Evolutionary conservation across 2,113 vertebrate species (phyloP).

Genomic region (Syrmaticus mikado): DNA sequence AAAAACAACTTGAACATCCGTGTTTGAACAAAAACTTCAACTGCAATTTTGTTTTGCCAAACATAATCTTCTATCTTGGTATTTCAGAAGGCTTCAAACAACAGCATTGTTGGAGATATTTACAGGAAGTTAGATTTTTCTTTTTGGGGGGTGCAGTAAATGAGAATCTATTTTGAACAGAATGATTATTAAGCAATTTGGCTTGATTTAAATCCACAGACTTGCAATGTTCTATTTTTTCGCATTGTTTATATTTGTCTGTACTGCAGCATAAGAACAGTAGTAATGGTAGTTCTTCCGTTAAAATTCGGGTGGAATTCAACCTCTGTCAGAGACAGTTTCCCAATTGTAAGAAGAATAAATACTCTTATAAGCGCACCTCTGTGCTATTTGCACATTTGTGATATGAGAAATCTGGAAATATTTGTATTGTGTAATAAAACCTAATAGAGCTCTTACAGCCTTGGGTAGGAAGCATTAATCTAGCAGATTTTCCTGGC

Average conservation of each 20-base stretch:
- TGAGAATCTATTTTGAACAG: not conserved
- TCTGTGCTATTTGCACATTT: not conserved
- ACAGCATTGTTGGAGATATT: not conserved
- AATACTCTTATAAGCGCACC: not conserved
- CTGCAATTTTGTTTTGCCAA: not conserved
- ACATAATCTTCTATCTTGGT: not conserved
- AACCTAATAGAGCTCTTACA: not conserved
- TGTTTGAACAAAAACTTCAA: not conserved
- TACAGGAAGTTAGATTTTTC: not conserved
- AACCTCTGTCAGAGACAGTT: not conserved
- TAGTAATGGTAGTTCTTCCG: not conserved
- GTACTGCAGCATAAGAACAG: accelerated
- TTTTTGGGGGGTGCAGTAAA: not conserved
- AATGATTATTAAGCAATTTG: not conserved
- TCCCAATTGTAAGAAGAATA: not conserved
- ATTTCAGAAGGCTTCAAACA: not conserved
- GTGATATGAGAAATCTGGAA: not conserved
- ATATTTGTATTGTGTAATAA: not conserved
- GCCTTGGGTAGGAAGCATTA: not conserved
- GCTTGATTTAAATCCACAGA: not conserved
- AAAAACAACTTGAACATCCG: constrained; percentile 1
- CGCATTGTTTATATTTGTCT: not conserved
- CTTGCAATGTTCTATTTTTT: not conserved
- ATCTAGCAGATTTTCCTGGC: not conserved
- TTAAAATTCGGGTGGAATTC: not conserved